Conservation (phyloP, 1,140 invertebrate species). For the Drosophila carrolli region DNA sequence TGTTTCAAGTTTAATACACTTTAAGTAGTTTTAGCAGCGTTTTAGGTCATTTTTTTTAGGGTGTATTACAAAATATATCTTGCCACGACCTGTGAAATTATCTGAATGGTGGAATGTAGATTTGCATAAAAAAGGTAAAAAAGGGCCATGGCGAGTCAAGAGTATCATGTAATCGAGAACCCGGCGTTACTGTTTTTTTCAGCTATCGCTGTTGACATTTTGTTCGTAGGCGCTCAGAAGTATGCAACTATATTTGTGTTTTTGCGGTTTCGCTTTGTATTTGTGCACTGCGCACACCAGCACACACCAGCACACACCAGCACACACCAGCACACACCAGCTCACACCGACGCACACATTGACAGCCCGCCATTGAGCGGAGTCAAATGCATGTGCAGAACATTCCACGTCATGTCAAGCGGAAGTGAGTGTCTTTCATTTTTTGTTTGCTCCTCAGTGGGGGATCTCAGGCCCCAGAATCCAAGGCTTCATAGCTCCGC, state of each 20-base stretch:
- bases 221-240: conserved; percentile 74
- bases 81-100: too few relatives aligned
- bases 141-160: neutral
- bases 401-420: conserved; percentile 79
- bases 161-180: conserved; percentile 12
- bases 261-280: conserved; percentile 78
- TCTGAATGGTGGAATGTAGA: too few relatives aligned
- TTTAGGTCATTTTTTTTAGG: too few relatives aligned
- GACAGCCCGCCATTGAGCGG: conserved; percentile 48
- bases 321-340: conserved; percentile 35
- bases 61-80: too few relatives aligned
- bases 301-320: conserved; percentile 37
- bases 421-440: conserved; percentile 82
- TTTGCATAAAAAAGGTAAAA: neutral
- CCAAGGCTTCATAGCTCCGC: neutral
- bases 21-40: too few relatives aligned
- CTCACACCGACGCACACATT: conserved; percentile 44
- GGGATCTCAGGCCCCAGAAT: conserved; percentile 8
- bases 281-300: conserved; percentile 59
- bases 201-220: conserved; percentile 50
- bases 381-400: conserved; percentile 76
- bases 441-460: conserved; percentile 71
- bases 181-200: conserved; percentile 18
- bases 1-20: too few relatives aligned
- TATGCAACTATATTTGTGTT: conserved; percentile 81